These are phyloP conservation scores for Lophius piscatorius DNA, from an alignment of 2,113 vertebrate species.

Conservation along the genomic window DNA sequence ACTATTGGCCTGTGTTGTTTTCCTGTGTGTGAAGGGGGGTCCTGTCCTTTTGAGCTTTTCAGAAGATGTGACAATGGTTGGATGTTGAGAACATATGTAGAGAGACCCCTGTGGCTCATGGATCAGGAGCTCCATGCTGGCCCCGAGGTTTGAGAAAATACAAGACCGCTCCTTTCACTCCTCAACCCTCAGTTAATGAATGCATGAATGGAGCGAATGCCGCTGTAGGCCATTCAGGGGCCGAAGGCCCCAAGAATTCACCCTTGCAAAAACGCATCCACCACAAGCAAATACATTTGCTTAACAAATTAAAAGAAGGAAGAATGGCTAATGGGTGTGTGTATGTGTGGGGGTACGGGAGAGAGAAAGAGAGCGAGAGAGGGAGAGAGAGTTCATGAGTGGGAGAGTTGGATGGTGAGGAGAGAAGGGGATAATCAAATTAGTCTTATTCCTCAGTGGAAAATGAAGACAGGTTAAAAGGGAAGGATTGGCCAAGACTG, in stretches of 20 bases:
- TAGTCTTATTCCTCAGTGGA: constrained; percentile 86
- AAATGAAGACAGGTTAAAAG: constrained; percentile 89
- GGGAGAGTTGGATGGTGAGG: constrained; percentile 81
- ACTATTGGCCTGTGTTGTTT: constrained; percentile 93
- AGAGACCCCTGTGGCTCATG: constrained; percentile 94
- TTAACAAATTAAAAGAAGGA: constrained; percentile 92
- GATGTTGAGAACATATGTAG: constrained; percentile 99
- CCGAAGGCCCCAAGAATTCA: constrained; percentile 91
- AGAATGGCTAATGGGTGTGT: constrained; percentile 72
- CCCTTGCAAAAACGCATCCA: constrained; percentile 93
- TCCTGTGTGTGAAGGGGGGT: constrained; percentile 77
- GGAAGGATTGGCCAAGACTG: constrained; percentile 91
- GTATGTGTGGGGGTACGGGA: constrained; percentile 50
- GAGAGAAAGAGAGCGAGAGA: constrained; percentile 59
- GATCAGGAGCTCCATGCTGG: constrained; percentile 93
- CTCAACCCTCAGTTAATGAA: constrained; percentile 89
- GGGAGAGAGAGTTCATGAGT: constrained; percentile 81
- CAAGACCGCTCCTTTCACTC: constrained; percentile 94
- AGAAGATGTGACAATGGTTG: constrained; percentile 96
- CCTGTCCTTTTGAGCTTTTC: constrained; percentile 93
- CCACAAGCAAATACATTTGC: constrained; percentile 98
- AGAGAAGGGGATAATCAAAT: constrained; percentile 98
- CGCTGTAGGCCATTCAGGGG: constrained; percentile 94
- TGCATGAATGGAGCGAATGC: constrained; percentile 96
- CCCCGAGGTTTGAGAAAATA: constrained; percentile 91